Conservation (phyloP, 2,888 invertebrate species). For the Stegophylla sp. region DNA sequence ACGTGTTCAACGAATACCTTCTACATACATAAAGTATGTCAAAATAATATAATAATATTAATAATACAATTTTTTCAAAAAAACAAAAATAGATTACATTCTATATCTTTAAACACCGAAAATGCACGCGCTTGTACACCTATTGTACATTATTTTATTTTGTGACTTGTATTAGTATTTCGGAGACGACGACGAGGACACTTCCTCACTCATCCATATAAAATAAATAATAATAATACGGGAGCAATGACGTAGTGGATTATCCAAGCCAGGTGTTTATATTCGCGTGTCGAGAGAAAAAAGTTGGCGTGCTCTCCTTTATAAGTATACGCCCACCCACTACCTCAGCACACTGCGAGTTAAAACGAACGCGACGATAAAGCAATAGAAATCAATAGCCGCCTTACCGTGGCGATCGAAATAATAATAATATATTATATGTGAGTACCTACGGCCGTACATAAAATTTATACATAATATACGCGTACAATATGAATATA, state of each 20-base stretch:
- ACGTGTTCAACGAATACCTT: too few relatives aligned
- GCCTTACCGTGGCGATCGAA: not conserved
- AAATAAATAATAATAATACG: constrained; percentile 21
- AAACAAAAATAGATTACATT: constrained; percentile 6
- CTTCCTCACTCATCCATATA: not conserved
- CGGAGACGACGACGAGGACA: not conserved
- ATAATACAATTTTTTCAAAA: too few relatives aligned
- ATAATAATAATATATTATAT: too few relatives aligned
- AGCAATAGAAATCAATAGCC: not conserved
- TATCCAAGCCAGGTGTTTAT: constrained; percentile 30
- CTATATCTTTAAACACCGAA: not conserved
- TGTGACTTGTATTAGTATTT: not conserved
- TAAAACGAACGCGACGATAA: too few relatives aligned
- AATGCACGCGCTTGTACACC: not conserved
- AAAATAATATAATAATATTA: not conserved
- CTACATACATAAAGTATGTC: not conserved
- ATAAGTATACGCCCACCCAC: not conserved
- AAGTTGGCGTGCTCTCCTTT: not conserved
- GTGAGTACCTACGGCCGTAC: too few relatives aligned
- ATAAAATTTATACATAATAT: too few relatives aligned
- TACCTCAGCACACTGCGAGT: not conserved
- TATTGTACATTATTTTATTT: not conserved
- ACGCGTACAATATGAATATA: not conserved
- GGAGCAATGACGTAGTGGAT: not conserved
- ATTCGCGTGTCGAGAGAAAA: constrained; percentile 25